Base-by-base conservation (phyloP, 2,888 invertebrate species). In the Hanleya hanleyi region DNA sequence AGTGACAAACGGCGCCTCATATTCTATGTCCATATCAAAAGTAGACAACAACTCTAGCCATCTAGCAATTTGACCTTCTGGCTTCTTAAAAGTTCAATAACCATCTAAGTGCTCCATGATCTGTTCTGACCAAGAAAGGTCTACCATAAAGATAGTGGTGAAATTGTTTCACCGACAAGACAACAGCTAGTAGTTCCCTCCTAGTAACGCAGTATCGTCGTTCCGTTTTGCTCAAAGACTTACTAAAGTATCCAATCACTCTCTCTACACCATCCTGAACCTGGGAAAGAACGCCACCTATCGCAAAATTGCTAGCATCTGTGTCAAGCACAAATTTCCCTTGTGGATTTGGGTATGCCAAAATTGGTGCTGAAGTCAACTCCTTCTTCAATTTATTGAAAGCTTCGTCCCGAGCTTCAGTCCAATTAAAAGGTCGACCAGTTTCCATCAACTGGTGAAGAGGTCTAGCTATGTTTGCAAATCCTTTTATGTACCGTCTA, bases 71-170 rank as follows among this genome's bases (percentile, higher is more conserved):
- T 73, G 74, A n/a, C 79, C 74, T 29, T 69, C 68, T n/a, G 77
- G 71, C 22, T 73, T 62, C 38, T 75, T 71, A 41, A n/a, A 74
- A 67, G 38, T 51, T 67, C n/a, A 66, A 38, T 7, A 81, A 67
- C 77, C 77, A 77, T 1, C 47, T 35, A 15, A 80, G 64, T n/a
- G 79, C 70, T 29, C 74, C 74, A 71, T 81, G 76, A 66, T 80
- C 78, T n/a, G 72, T 74, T 6, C 71, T 15, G n/a, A 77, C 35
- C n/a, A 50, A 26, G 49, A 75, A 69, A 1, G 66, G 32, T 29
- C 26, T n/a, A 7, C 75, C 78, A 61, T 75, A 78, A 7, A 79
- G 37, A 69, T 76, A 76, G 29, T 50, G 67, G 18, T 74, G 74
- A 61, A 78, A 78, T 32, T 79, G 68, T 66, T 69, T 67, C 3